phyloP scores from a whole-genome alignment of 2,888 invertebrate species.

The Philereme vetulata region DNA sequence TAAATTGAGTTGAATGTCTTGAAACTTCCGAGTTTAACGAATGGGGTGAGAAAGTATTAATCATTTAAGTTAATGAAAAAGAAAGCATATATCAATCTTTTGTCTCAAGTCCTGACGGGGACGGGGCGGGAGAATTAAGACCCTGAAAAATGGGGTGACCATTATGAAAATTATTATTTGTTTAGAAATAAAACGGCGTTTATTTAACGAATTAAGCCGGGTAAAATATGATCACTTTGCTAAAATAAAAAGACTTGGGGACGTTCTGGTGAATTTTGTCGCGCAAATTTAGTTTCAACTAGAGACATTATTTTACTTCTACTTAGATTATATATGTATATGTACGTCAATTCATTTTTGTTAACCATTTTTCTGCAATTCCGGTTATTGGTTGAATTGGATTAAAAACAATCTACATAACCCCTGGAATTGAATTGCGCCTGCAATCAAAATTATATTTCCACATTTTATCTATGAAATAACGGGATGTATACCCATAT shows the following conservation, averaged over 20 bases:
- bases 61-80: conserved; percentile 75
- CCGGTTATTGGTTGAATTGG: too few relatives aligned
- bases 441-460: too few relatives aligned
- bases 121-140: conserved; percentile 68
- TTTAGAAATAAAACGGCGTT: conserved; percentile 63
- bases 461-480: too few relatives aligned
- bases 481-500: too few relatives aligned
- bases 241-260: conserved; percentile 40
- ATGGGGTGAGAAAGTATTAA: conserved; percentile 62
- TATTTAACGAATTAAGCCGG: conserved; percentile 48
- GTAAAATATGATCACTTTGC: conserved; percentile 45
- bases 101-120: conserved; percentile 63
- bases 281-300: background rate
- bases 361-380: too few relatives aligned
- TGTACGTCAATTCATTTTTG: too few relatives aligned
- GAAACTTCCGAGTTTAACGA: conserved; percentile 27
- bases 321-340: too few relatives aligned
- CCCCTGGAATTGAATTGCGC: too few relatives aligned
- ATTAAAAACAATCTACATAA: too few relatives aligned
- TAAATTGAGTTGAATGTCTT: conserved; percentile 6
- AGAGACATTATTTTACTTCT: too few relatives aligned
- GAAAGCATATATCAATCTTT: conserved; percentile 77
- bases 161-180: conserved; percentile 78
- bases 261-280: conserved; percentile 5
- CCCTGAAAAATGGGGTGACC: conserved; percentile 68